Base-by-base conservation (phyloP, 2,888 invertebrate genomes). In the Mesoligia furuncula region DNA sequence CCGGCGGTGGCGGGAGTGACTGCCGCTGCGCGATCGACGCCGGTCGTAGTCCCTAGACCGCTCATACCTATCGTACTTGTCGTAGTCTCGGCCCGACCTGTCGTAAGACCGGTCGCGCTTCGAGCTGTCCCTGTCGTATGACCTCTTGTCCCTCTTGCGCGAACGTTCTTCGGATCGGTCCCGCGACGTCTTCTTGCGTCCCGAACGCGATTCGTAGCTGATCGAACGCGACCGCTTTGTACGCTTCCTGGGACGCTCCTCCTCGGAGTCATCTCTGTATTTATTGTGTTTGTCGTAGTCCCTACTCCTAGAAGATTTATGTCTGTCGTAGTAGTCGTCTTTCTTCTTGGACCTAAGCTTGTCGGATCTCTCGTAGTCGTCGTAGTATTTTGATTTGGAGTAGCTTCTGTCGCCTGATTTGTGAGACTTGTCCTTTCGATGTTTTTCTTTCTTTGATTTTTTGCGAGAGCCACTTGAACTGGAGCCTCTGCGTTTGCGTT, bases 41-140 rank as follows among this genome's bases (percentile, higher is more conserved):
- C 95, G 90, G 87, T 94, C 94, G 92, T 92, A 88, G 90, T 95
- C 95, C 95, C 95, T 95, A 95, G 91, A 91, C 90, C 96, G 95
- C 92, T 95, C 96, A 95, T 96, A 95, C 95, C 94, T 95, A 94
- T 96, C 95, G 91, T 93, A 90, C 77, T 93, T 93, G 87, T 92
- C 90, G 84, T 93, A 93, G 81, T 91, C 81, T 93, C 91, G 74
- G 87, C 83, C 77, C 77, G 87, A 88, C 82, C 91, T 84, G 83
- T 85, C 77, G 85, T 87, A 75, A 88, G 87, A 83, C 83, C 87
- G 77, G 91, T 90, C 84, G 87, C 90, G 89, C 91, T 93, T 91
- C 89, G 90, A 89, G 79, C 91, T 90, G 72, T 93, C 93, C 91
- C 93, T 91, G 81, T 93, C 94, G 90, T 92, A 90, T 64, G 93